phyloP scores from a whole-genome alignment of 2,113 vertebrate genomes.

The Planiliza haematocheilus region DNA sequence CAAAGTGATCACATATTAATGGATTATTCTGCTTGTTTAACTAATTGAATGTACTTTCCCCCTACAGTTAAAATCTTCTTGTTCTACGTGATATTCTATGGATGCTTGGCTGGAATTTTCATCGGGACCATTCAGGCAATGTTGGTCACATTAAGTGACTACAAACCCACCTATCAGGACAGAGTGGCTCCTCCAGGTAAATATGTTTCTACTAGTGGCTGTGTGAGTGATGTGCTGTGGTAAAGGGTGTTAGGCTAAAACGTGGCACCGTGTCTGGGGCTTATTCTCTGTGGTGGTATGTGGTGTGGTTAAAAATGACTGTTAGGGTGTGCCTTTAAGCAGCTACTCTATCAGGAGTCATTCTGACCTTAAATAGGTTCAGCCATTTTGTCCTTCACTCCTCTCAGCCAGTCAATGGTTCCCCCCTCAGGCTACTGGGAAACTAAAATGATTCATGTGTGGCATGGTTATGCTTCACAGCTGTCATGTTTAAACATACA shows the following conservation, averaged over 20 bases:
- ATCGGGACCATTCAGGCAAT: conserved; percentile 97
- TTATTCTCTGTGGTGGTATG: neutral
- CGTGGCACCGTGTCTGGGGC: neutral
- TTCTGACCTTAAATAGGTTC: conserved; percentile 75
- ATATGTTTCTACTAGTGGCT: neutral
- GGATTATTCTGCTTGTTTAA: neutral
- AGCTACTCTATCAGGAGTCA: conserved; percentile 59
- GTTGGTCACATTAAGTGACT: conserved; percentile 93
- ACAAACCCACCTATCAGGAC: conserved; percentile 97
- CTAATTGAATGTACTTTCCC: conserved; percentile 6
- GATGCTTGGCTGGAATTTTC: conserved; percentile 98
- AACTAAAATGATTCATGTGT: conserved; percentile 53
- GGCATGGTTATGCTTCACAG: conserved; percentile 42
- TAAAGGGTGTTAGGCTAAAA: neutral
- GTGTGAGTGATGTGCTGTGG: neutral
- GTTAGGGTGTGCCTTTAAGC: conserved; percentile 56
- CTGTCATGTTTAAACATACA: conserved; percentile 27
- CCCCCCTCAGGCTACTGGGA: conserved; percentile 51
- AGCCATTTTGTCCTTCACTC: conserved; percentile 85
- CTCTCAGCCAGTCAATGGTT: conserved; percentile 65
- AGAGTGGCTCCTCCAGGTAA: conserved; percentile 98
- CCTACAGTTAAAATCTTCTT: conserved; percentile 93
- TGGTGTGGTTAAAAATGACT: neutral
- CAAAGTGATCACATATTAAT: neutral
- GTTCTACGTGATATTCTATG: conserved; percentile 98